Percentiles rank a stretch among this genome's conserved stretches.
These are phyloP conservation scores for Pantelozetes paolii DNA, from an alignment of 2,888 invertebrate species.

Conservation along the genomic window DNA sequence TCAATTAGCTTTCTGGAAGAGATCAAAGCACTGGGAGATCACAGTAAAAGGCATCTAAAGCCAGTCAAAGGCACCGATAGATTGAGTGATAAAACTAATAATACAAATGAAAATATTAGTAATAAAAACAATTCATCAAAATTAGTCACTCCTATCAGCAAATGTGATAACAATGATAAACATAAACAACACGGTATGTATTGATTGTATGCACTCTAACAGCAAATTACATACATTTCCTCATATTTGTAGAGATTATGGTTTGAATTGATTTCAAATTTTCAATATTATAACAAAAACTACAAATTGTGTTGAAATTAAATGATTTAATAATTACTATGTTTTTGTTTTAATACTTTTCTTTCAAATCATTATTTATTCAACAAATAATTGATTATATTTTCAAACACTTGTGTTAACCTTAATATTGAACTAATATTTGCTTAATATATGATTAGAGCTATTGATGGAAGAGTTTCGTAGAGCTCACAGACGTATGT, in stretches of 20 bases:
- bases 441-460: conserved; percentile 41
- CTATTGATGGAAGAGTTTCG: conserved; percentile 80
- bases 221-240: no score
- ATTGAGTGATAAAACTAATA: not conserved
- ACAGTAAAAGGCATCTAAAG: conserved; percentile 18
- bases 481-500: conserved; percentile 81
- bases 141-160: conserved; percentile 15
- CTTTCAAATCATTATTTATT: not conserved
- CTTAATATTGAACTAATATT: not conserved
- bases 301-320: no score
- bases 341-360: no score
- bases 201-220: no score
- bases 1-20: conserved; percentile 33
- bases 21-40: conserved; percentile 37
- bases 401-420: conserved; percentile 25
- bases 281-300: no score
- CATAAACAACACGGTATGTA: conserved; percentile 47
- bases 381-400: conserved; percentile 19
- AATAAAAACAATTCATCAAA: not conserved
- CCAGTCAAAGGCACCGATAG: conserved; percentile 30
- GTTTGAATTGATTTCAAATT: no score
- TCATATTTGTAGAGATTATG: no score
- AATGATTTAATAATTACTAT: no score
- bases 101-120: not conserved
- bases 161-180: conserved; percentile 40